Evolutionary conservation across 2,888 invertebrate species (phyloP), one percentile per base, ranked within the genome.

Genomic region (Patella caerulea): DNA sequence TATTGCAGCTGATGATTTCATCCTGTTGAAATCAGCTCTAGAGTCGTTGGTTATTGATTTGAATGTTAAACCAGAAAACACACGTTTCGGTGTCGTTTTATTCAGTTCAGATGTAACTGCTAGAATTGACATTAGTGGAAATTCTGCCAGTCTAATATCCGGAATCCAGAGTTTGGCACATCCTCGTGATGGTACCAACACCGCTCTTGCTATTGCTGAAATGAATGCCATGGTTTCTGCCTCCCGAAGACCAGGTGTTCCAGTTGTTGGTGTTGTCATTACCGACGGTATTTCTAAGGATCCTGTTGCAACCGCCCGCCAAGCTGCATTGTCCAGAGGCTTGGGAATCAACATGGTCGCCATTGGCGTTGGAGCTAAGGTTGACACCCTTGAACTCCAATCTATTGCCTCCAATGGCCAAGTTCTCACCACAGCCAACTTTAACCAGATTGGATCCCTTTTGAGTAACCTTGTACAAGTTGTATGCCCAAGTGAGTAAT

Each of bases 251-350:
- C 71, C 53, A 0, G 82, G 84, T 24, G 86, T 91, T 3, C 91
- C 91, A 0, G 90, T 89, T 80, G 87, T 91, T 0, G 90, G 88
- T 11, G 85, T 92, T 29, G 90, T 92, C 9, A 87, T 92, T 45
- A 91, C 92, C 0, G 92, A 92, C 78, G 92, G 92, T n/a, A 87
- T 88, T 72, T 91, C 91, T 53, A 90, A 86, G 45, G 59, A 82
- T 71, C 82, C 81, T 2, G 19, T 12, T 0, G 86, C 88, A 73
- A 92, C 92, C 5, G 88, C 89, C n/a, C 80, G 80, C 45, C 88
- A 90, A 56, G 90, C 92, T 5, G 85, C 82, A 53, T 74, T 83
- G 17, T 90, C 91, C 1, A 85, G 88, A n/a, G 84, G 86, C 55
- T 83, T 86, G 3, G 90, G 91, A 34, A 89, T 92, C 45, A 87